A percentile compares a stretch with the other conserved stretches of the same genome.
Conservation (phyloP, 2,113 vertebrate genomes). For the Rhea americana region DNA sequence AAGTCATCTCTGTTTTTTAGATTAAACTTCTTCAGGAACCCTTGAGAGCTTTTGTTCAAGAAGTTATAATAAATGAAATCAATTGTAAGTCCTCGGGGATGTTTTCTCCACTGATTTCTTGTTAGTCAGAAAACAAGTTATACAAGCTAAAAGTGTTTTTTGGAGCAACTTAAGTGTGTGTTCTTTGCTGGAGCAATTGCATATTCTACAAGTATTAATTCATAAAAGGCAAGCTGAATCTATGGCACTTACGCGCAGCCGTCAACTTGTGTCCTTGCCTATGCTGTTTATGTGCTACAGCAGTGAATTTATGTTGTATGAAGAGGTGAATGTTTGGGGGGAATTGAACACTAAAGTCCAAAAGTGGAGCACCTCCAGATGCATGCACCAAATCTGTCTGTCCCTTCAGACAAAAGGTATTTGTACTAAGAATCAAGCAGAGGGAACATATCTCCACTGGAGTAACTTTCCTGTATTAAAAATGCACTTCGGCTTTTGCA, state of each 20-base stretch:
- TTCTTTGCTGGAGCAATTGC: not conserved
- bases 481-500: not conserved
- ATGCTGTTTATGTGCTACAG: not conserved
- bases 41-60: conserved; percentile 1
- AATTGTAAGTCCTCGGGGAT: not conserved
- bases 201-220: not conserved
- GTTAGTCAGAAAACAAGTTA: not conserved
- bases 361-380: not conserved
- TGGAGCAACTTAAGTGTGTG: not conserved
- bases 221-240: not conserved
- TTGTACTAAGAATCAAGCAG: not conserved
- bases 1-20: not conserved
- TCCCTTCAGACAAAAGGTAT: not conserved
- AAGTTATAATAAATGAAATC: not conserved
- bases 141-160: not conserved
- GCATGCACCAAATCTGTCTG: conserved; percentile 6
- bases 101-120: not conserved
- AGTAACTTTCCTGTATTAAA: not conserved
- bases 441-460: not conserved
- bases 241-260: not conserved
- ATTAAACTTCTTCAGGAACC: not conserved
- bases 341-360: not conserved
- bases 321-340: not conserved
- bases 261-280: not conserved
- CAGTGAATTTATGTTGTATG: not conserved